Base-by-base conservation (phyloP, 2,113 vertebrate genomes). In the Cheilinus undulatus region DNA sequence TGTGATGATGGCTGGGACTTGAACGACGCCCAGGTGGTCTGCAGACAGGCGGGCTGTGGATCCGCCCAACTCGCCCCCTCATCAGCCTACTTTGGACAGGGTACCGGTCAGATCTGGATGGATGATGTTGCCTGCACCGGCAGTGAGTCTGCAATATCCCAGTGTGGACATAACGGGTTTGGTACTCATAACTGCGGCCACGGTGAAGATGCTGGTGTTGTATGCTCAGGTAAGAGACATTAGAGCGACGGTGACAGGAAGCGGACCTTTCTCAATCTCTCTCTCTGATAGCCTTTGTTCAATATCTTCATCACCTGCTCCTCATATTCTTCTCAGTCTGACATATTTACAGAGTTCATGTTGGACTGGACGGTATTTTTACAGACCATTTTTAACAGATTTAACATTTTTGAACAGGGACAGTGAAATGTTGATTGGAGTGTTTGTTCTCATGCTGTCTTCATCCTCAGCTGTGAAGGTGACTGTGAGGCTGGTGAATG, bases 31-130 rank as follows among this genome's bases (percentile, higher is more conserved):
- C 57, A 86, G 56, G 89, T 89, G 71, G 85, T 86, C 69, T 90
- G 89, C 6, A 84, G 81, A 61, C 86, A 90, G 73, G 57, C 84
- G 61, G 85, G 80, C 61, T 90, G 89, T 80, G 84, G 89, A 12
- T 76, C 38, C 24, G 84, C 27, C 2, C 0, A 63, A 15, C 82
- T 71, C 11, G 78, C 87, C 13, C 78, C 23, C 52, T 0, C 0
- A 0, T 0, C 0, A 0, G 82, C 84, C 9, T 24, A 0, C 2
- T 91, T 87, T 76, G 89, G 89, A 67, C 69, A 15, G 7, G 86
- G 89, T 10, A 60, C 0, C 0, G 86, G 85, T 0, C 78, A 73
- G 17, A 90, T 87, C 60, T 89, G 85, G 86, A 28, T 88, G 70
- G 86, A 90, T 23, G 48, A 89, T 26, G 81, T 91, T 0, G 0